These are phyloP conservation scores for Nasua narica DNA, from an alignment of 2,797 vertebrate genomes.

Conservation along the genomic window DNA sequence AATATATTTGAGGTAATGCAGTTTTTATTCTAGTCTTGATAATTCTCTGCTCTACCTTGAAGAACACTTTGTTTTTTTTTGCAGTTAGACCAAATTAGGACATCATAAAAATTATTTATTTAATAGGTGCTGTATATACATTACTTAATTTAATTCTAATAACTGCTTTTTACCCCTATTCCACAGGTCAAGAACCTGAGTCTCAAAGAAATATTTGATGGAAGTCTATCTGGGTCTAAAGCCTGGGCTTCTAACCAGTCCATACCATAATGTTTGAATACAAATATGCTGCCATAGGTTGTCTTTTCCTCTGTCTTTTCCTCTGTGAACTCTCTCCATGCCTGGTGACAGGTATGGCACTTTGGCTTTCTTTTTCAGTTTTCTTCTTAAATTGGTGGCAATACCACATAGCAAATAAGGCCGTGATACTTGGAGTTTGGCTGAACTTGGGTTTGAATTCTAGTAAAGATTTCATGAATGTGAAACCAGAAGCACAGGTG, in stretches of 20 bases:
- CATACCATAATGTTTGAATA: background rate
- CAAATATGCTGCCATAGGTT: background rate
- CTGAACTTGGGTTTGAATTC: background rate
- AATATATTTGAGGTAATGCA: background rate
- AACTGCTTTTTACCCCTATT: background rate
- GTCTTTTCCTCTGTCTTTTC: background rate
- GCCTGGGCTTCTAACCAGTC: background rate
- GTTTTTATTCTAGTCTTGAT: background rate
- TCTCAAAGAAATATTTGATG: background rate
- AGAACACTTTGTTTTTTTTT: background rate
- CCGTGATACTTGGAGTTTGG: background rate
- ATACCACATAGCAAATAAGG: background rate
- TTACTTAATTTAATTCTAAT: slow-evolving; percentile 14
- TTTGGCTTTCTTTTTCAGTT: background rate
- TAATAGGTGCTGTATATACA: background rate
- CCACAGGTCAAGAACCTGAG: background rate
- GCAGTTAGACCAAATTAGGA: background rate
- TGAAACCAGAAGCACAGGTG: background rate
- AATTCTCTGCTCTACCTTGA: background rate
- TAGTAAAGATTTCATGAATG: background rate
- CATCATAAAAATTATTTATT: background rate
- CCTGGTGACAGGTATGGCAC: background rate
- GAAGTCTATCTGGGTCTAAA: background rate
- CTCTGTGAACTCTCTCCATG: background rate
- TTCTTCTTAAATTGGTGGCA: background rate